These are phyloP conservation scores for Phengaris arion DNA, from an alignment of 2,888 invertebrate genomes.

Conservation along the genomic window DNA sequence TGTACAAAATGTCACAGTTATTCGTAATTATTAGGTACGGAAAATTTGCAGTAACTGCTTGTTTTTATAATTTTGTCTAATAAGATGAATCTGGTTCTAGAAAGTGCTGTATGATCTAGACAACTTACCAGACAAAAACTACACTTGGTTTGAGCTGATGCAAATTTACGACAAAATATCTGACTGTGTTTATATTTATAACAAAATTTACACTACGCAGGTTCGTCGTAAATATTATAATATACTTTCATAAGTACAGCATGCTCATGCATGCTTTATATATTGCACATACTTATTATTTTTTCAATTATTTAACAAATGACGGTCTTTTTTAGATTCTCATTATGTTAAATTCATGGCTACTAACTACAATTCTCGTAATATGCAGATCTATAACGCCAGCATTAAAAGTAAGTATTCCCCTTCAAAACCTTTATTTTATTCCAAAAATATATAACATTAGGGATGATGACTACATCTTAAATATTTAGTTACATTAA, in stretches of 20 bases:
- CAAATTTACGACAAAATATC: slow-evolving; percentile 61
- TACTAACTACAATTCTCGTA: slow-evolving; percentile 51
- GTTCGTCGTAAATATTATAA: slow-evolving; percentile 40
- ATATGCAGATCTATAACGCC: slow-evolving; percentile 59
- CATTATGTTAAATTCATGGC: slow-evolving; percentile 54
- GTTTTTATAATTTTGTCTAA: no score
- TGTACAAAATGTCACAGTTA: neutral
- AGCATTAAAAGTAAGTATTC: slow-evolving; percentile 49
- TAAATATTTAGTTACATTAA: no score
- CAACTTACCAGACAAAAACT: slow-evolving; percentile 39
- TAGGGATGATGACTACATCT: no score
- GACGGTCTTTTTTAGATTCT: slow-evolving; percentile 48
- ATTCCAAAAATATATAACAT: no score
- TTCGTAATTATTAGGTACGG: neutral
- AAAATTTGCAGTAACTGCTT: no score
- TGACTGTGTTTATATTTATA: slow-evolving; percentile 54
- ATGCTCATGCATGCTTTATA: no score
- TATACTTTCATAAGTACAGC: no score
- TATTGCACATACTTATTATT: neutral
- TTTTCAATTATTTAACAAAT: neutral
- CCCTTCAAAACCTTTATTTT: slow-evolving; percentile 15
- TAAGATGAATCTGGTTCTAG: slow-evolving; percentile 40
- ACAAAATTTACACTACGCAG: slow-evolving; percentile 57
- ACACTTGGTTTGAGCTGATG: slow-evolving; percentile 63
- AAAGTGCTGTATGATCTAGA: slow-evolving; percentile 40